Base-by-base conservation (phyloP, 2,888 invertebrate genomes). In the Heliconius ethilla region DNA sequence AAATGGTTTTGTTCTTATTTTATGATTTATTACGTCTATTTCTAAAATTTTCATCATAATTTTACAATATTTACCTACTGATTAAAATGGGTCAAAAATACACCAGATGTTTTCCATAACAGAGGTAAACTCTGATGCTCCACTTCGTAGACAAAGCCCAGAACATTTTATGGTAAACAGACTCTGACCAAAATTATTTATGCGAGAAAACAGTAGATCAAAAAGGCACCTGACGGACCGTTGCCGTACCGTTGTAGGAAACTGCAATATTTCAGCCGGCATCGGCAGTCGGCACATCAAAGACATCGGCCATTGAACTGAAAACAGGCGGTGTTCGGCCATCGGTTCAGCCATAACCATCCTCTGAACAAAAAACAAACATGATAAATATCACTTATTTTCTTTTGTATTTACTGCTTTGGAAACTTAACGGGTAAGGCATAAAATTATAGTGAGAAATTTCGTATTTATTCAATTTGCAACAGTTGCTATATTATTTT, bases 231-330 rank as follows among this genome's bases (percentile, higher is more conserved):
- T 88, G 87, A 81, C 85, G 83, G 80, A 83, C 82, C 83, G 27
- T 27, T 27, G 3, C 27, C 27, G 82, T 81, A 82, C 84, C 82
- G 84, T 86, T 86, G 87, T 84, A 85, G 84, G 86, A 86, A 87
- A 87, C 87, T 87, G 88, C 88, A 88, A 88, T 90, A 89, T 89
- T 89, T 90, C 89, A 91, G 82, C 86, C 86, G 86, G 83, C 33
- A 33, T 33, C 33, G 33, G 33, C 89, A 91, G 82, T 86, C 86
- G 86, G 83, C 85, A 90, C 90, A 90, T 93, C 92, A 92, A 93
- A 92, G 91, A 85, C 85, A 82, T 84, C 85, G 87, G 84, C 84
- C 88, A 88, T 86, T 91, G 89, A 89, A 89, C 90, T 90, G 89
- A 91, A 91, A 89, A 88, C 88, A 77, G 77, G 75, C 81, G 75